Evolutionary conservation across 2,888 invertebrate genomes (phyloP).

Genomic region (Idaea biselata): DNA sequence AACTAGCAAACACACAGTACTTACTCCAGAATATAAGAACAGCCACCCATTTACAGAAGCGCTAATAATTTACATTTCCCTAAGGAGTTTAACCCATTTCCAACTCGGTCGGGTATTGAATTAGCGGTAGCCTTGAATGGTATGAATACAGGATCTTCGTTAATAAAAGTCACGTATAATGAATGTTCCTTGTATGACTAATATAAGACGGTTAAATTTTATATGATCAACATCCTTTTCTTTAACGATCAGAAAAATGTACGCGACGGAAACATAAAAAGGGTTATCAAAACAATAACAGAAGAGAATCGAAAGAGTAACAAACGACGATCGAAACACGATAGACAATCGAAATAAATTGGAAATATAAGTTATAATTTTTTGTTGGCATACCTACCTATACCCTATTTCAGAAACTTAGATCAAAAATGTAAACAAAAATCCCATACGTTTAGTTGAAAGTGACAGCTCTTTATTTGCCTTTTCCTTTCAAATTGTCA

Average conservation of each 20-base stretch:
- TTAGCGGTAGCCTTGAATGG: constrained; percentile 47
- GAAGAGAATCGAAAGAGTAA: too few species aligned
- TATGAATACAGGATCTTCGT: constrained; percentile 36
- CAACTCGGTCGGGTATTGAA: constrained; percentile 50
- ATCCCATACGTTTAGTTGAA: too few species aligned
- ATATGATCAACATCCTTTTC: background rate
- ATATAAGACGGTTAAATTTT: background rate
- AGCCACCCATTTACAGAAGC: constrained; percentile 18
- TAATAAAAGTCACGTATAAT: constrained; percentile 49
- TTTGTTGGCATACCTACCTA: too few species aligned
- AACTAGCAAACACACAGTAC: constrained; percentile 51
- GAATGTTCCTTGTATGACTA: background rate
- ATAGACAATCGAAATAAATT: too few species aligned
- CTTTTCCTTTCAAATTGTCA: too few species aligned
- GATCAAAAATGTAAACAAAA: too few species aligned
- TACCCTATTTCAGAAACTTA: too few species aligned
- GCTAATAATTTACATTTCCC: background rate
- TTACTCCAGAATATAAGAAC: constrained; percentile 21
- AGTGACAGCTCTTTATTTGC: too few species aligned
- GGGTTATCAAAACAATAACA: too few species aligned
- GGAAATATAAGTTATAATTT: too few species aligned
- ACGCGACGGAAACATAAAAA: too few species aligned
- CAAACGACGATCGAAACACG: too few species aligned
- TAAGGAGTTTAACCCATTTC: constrained; percentile 10
- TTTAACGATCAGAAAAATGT: background rate